A percentile compares a stretch with the other conserved stretches of the same genome.
phyloP scores from a whole-genome alignment of 2,888 invertebrate genomes.

The Dromius quadrimaculatus region DNA sequence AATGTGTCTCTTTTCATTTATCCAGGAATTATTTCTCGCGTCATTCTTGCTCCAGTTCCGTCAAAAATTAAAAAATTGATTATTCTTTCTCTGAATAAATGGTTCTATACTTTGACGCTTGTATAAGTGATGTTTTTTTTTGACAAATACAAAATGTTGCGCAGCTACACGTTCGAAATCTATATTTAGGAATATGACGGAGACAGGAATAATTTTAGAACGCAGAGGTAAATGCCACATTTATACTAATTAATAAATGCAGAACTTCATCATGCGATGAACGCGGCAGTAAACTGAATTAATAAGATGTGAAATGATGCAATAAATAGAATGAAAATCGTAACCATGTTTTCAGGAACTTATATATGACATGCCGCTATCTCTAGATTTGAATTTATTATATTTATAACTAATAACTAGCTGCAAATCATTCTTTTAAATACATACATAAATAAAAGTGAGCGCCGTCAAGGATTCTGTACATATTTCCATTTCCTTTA shows the following conservation, averaged over 20 bases:
- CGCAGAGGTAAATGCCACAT: slow-evolving; percentile 15
- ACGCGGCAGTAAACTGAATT: too few relatives aligned
- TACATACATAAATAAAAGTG: too few relatives aligned
- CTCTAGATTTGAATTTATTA: too few relatives aligned
- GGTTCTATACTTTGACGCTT: slow-evolving; percentile 23
- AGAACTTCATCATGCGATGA: too few relatives aligned
- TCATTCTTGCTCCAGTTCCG: slow-evolving; percentile 30
- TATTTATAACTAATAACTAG: too few relatives aligned
- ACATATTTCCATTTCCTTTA: too few relatives aligned
- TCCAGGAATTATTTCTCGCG: slow-evolving; percentile 30
- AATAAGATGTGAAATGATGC: too few relatives aligned
- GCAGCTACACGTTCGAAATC: slow-evolving; percentile 1
- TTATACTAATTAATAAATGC: slow-evolving; percentile 13
- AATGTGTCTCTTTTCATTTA: slow-evolving; percentile 35
- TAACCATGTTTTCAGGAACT: too few relatives aligned
- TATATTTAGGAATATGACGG: slow-evolving; percentile 9
- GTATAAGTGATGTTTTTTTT: slow-evolving; percentile 9
- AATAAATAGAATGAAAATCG: too few relatives aligned
- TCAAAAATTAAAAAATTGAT: slow-evolving; percentile 44
- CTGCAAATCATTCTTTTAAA: too few relatives aligned
- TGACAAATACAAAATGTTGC: slow-evolving; percentile 10
- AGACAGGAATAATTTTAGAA: slow-evolving; percentile 8
- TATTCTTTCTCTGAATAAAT: slow-evolving; percentile 34
- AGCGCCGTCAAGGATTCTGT: too few relatives aligned
- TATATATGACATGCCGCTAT: too few relatives aligned